These are phyloP conservation scores for Eurystomus gularis DNA, from an alignment of 2,113 vertebrate species.

Conservation along the genomic window DNA sequence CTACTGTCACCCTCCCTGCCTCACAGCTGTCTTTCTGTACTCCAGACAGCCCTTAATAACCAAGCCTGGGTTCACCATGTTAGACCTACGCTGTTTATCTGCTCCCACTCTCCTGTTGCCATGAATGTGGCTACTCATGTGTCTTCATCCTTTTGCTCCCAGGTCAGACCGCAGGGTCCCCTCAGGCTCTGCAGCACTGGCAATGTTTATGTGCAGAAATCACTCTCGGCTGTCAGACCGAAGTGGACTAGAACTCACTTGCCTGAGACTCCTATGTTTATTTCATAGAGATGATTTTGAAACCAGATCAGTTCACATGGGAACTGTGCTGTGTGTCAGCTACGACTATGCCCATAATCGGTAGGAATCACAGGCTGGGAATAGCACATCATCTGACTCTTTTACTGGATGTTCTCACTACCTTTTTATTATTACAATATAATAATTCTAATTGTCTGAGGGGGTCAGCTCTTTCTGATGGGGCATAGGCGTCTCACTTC, in stretches of 20 bases:
- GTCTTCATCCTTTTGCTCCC: neutral
- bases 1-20: neutral
- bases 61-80: neutral
- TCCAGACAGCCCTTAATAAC: neutral
- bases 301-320: neutral
- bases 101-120: neutral
- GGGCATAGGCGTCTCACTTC: neutral
- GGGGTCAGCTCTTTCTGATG: neutral
- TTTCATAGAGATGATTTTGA: neutral
- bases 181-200: fast-evolving
- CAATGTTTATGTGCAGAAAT: neutral
- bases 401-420: neutral
- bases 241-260: neutral
- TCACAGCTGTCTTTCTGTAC: neutral
- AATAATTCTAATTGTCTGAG: neutral
- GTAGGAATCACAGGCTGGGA: neutral
- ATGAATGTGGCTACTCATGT: fast-evolving
- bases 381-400: neutral
- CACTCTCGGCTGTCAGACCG: neutral
- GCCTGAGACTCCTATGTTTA: neutral
- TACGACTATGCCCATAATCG: neutral
- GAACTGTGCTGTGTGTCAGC: neutral
- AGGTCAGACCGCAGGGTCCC: neutral
- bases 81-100: fast-evolving
- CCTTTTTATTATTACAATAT: conserved; percentile 15